Evolutionary conservation across 2,113 vertebrate genomes (phyloP).

Genomic region (Seriola rivoliana): DNA sequence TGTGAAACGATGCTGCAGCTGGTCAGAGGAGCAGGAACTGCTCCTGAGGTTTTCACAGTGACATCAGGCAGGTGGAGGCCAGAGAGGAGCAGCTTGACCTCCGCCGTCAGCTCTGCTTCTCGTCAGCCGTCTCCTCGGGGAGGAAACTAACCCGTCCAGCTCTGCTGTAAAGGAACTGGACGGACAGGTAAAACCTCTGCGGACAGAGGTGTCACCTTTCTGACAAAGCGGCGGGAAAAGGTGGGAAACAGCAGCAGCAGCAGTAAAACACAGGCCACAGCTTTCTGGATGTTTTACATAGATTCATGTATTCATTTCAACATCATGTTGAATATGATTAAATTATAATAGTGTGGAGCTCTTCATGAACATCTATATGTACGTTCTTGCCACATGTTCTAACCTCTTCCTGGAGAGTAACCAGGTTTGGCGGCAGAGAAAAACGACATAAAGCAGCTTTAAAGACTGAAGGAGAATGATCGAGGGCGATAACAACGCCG

Average conservation of each 20-base stretch:
- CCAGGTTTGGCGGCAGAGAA: no score
- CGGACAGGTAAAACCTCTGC: slow-evolving; percentile 9
- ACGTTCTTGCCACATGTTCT: no score
- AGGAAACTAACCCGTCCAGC: background rate
- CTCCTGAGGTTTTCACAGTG: background rate
- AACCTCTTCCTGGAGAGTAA: no score
- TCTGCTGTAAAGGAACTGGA: background rate
- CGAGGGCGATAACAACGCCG: background rate
- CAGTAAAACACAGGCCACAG: no score
- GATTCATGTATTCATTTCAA: no score
- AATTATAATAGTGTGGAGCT: no score
- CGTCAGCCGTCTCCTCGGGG: background rate
- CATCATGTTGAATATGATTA: no score
- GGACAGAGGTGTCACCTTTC: background rate
- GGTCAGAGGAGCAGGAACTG: background rate
- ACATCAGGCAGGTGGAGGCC: background rate
- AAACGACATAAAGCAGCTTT: background rate
- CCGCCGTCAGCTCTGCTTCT: background rate
- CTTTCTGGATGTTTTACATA: background rate
- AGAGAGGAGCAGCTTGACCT: background rate
- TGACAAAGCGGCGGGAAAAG: slow-evolving; percentile 1
- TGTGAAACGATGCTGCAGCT: background rate
- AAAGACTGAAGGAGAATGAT: background rate
- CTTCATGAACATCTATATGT: no score
- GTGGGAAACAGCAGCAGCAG: no score